phyloP scores from a whole-genome alignment of 2,888 invertebrate genomes.

The Stomorhina lunata region DNA sequence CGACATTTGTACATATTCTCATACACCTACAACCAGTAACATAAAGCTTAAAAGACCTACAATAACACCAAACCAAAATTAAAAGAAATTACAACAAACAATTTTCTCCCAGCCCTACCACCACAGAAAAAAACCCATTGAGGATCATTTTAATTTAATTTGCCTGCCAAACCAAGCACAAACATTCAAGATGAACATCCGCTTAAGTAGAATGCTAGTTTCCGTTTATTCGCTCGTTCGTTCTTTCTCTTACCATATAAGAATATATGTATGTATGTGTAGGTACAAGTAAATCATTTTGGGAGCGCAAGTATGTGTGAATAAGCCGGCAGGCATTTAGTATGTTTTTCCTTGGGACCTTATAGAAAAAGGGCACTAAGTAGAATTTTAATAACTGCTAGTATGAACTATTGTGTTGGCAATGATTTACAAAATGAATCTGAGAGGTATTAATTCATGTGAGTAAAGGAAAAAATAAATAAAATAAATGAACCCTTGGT shows the following conservation, averaged over 20 bases:
- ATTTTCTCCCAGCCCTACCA: not conserved
- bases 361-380: slow-evolving; percentile 12
- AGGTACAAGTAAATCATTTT: too few relatives aligned
- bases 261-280: not conserved
- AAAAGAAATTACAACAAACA: slow-evolving; percentile 11
- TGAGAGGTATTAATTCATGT: slow-evolving; percentile 27
- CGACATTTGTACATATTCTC: not conserved
- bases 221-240: slow-evolving; percentile 46
- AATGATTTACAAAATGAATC: slow-evolving; percentile 45
- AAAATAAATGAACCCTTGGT: not conserved
- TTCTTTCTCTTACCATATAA: not conserved
- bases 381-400: slow-evolving; percentile 13
- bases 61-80: slow-evolving; percentile 1
- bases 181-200: slow-evolving; percentile 57
- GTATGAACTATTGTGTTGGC: not conserved
- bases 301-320: not conserved
- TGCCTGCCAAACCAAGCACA: slow-evolving; percentile 59
- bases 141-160: slow-evolving; percentile 64
- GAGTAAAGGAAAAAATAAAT: slow-evolving; percentile 1
- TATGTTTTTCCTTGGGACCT: slow-evolving; percentile 3
- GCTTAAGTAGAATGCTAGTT: slow-evolving; percentile 53
- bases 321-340: slow-evolving; percentile 7
- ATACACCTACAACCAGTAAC: not conserved
- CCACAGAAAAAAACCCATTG: slow-evolving; percentile 34
- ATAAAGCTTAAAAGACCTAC: not conserved